Evolutionary conservation across 2,797 vertebrate species (phyloP), one percentile per base, ranked within the genome.

Genomic region (Triplophysa yarkandensis): DNA sequence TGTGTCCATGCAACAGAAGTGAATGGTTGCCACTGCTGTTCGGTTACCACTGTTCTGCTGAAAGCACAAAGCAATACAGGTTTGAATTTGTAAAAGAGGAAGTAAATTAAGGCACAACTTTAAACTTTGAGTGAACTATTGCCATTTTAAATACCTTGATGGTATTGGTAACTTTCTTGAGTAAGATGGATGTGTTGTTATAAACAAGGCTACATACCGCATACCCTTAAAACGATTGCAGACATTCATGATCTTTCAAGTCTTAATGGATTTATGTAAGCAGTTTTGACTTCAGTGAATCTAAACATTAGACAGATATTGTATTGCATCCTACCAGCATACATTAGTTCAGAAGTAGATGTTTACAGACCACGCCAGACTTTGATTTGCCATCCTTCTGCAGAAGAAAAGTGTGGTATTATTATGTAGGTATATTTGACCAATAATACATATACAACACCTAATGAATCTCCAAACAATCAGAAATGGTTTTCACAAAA

Each of bases 361-460:
- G 23, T 13, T 25, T 27, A 2, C 3, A 21, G 11, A 25, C 10
- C 11, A 54, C 6, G 23, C 11, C 6, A 27, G 46, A 46, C 57
- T 32, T 19, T 34, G 58, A 76, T 43, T 60, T 27, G 23, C 58
- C 41, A 21, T 52, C 19, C 46, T 57, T 32, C 50, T 28, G 50
- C 32, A 6, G 63, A 78, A 88, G 86, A 88, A 84, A 90, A 89
- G 89, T 82, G 67, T 81, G 68, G 83, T 54, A 57, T 64, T 71
- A 57, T 82, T 85, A 75, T 77, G 78, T 80, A 74, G 82, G 83
- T 87, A 80, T 67, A 81, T 74, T 39, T 74, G 81, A 87, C 64
- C 80, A 77, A n/a, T n/a, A n/a, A n/a, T 83, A 85, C 83, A 86
- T 85, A 88, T 86, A 85, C 81, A 77, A 69, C 44, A 52, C 17